Conservation (phyloP, 2,113 vertebrate species). For the Proteles cristata region DNA sequence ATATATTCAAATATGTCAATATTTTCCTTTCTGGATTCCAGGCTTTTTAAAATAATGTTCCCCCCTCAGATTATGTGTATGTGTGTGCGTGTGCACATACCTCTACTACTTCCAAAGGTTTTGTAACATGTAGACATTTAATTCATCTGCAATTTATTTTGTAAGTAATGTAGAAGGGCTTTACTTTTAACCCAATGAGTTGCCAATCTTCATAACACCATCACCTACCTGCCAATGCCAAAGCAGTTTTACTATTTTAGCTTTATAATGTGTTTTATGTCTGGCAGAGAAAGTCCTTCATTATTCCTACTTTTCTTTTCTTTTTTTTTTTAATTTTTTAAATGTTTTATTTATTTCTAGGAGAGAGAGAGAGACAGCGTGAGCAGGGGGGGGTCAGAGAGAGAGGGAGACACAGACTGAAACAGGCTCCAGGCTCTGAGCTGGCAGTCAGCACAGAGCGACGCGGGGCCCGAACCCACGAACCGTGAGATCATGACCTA, state of each 20-base stretch:
- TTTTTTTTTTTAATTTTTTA: no score
- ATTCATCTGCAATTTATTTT: not conserved
- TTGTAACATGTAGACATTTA: not conserved
- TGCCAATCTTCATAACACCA: not conserved
- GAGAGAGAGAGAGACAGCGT: no score
- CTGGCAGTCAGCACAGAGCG: no score
- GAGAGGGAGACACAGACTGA: no score
- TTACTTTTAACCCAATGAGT: conserved; percentile 12
- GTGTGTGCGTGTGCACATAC: not conserved
- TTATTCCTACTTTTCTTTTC: conserved; percentile 15
- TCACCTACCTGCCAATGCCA: not conserved
- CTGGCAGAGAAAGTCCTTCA: not conserved
- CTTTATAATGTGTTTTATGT: not conserved
- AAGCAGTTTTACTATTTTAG: conserved; percentile 44
- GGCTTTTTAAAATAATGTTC: conserved; percentile 22
- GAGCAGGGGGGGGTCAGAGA: no score
- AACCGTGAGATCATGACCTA: no score
- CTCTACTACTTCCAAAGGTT: not conserved
- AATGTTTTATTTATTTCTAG: no score
- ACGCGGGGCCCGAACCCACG: no score
- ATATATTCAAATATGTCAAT: not conserved
- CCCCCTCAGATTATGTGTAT: not conserved
- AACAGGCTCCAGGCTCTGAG: no score
- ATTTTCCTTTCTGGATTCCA: conserved; percentile 1
- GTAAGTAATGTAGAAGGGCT: not conserved